Conservation (phyloP, 2,113 vertebrate species). For the Anser cygnoides region DNA sequence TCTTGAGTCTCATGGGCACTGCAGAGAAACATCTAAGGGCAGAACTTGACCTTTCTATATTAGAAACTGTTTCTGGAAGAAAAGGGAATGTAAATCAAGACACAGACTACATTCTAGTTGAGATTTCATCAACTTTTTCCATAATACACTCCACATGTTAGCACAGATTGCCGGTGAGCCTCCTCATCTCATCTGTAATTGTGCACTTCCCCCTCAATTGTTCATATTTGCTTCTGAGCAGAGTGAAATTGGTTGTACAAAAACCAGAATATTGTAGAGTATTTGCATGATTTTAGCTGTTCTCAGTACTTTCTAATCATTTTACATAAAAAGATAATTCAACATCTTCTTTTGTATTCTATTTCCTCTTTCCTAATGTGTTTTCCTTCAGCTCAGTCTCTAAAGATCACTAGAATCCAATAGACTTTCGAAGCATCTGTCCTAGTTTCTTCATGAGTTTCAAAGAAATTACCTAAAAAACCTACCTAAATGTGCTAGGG, state of each 20-base stretch:
- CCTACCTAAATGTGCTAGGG: neutral
- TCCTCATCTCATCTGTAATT: conserved; percentile 11
- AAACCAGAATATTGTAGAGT: neutral
- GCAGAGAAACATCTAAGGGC: neutral
- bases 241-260: neutral
- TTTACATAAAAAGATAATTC: neutral
- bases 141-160: conserved; percentile 52
- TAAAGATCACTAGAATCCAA: neutral
- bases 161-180: conserved; percentile 8
- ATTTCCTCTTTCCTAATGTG: neutral
- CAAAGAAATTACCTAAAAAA: neutral
- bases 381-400: neutral
- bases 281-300: neutral
- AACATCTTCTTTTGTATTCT: neutral
- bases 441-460: neutral
- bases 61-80: conserved; percentile 41
- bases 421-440: neutral
- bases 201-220: neutral
- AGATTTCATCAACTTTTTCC: conserved; percentile 49
- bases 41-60: conserved; percentile 40
- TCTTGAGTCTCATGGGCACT: neutral
- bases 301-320: neutral
- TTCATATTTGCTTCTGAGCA: neutral
- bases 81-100: conserved; percentile 46
- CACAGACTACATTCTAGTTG: conserved; percentile 3